Evolutionary conservation across 2,113 vertebrate genomes (phyloP), one percentile per base, ranked within the genome.

Genomic region (Fregata magnificens): DNA sequence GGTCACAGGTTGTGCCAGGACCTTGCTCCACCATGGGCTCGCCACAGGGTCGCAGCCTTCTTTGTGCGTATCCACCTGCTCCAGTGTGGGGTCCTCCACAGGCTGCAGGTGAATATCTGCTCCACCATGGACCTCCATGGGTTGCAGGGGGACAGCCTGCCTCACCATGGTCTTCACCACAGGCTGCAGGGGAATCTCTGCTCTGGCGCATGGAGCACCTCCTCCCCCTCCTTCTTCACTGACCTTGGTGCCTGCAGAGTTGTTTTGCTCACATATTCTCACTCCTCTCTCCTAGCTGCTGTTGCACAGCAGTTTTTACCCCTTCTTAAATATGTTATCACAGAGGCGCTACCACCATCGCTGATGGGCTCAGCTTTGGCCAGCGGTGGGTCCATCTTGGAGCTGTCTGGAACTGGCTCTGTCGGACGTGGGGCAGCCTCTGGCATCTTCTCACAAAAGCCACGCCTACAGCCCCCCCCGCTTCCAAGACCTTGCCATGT

Each of bases 301-400:
- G 25, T 31, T 34, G 3, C 7, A 5, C 44, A 25, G 36, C 29
- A 47, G 14, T 56, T 82, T 82, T 52, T 65, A 11, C 22, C 36
- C 36, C 11, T 59, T 78, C 38, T 69, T 81, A 38, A 80, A 11
- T 24, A 22, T 6, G 10, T 38, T 55, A 21, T 13, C 53, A 10
- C 16, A 16, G 19, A 45, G 34, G 24, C 0, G 0, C 24, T 81
- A 18, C 24, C 25, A 12, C 42, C 17, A 0, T 50, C 0, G 0
- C 25, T 65, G 29, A 8, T 52, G 34, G 49, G 61, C 29, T 82
- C 9, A 21, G 42, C 34, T 45, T 56, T 58, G 63, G 13, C 34
- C 45, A 36, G 65, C 7, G 3, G 44, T 6, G 2, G 40, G 40
- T 80, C 40, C 3, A 0, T 19, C 36, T 19, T 49, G 47, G 22